Evolutionary conservation across 2,888 invertebrate species (phyloP).

Genomic region (Lamproptera curius): DNA sequence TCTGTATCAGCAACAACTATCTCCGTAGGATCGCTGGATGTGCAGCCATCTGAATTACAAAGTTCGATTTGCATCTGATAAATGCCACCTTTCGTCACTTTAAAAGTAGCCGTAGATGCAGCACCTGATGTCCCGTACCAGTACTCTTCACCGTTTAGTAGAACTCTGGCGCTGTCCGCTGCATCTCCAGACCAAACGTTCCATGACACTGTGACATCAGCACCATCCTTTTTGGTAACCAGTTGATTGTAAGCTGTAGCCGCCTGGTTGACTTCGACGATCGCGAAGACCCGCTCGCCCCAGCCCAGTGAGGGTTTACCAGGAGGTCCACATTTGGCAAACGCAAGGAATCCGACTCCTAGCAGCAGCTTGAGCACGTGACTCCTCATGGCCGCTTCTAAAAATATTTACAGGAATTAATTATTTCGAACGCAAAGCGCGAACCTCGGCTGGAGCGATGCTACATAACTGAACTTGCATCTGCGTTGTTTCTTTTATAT

Average conservation of each 20-base stretch:
- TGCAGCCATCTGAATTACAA: constrained; percentile 66
- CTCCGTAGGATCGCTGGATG: constrained; percentile 58
- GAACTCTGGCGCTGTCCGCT: constrained; percentile 53
- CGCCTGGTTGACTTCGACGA: constrained; percentile 70
- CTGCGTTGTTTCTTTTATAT: constrained; percentile 63
- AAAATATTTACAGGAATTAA: constrained; percentile 39
- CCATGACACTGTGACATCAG: constrained; percentile 69
- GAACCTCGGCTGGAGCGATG: constrained; percentile 52
- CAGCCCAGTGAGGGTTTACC: constrained; percentile 67
- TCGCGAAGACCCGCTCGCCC: constrained; percentile 69
- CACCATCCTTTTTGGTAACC: constrained; percentile 57
- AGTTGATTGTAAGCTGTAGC: constrained; percentile 72
- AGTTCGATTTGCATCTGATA: constrained; percentile 66
- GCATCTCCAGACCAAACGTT: constrained; percentile 70
- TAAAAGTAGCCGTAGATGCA: constrained; percentile 58
- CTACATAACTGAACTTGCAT: constrained; percentile 57
- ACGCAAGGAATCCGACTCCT: constrained; percentile 40
- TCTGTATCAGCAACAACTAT: constrained; percentile 70
- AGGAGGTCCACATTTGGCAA: constrained; percentile 53
- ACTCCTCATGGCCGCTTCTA: constrained; percentile 63
- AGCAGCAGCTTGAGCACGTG: constrained; percentile 45
- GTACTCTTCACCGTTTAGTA: constrained; percentile 56
- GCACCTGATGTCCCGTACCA: constrained; percentile 58
- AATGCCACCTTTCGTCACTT: constrained; percentile 66
- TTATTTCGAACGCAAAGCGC: constrained; percentile 39